Evolutionary conservation across 2,797 vertebrate species (phyloP), one percentile per base, ranked within the genome.

Genomic region (Trematomus bernacchii): DNA sequence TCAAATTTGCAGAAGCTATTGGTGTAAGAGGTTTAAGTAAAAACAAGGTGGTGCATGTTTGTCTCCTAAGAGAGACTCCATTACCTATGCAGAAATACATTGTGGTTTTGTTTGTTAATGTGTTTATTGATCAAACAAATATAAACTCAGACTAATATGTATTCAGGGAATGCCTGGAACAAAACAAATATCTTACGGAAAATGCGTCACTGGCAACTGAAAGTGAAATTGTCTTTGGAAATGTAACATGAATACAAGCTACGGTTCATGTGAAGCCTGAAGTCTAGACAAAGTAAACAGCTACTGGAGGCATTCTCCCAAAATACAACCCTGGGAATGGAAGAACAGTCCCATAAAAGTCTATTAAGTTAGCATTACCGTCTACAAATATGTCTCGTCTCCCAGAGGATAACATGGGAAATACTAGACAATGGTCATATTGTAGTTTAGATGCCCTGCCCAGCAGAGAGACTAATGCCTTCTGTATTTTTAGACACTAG

Each of bases 401-500:
- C 80, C 84, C 76, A 54, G 44, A 65, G 76, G 83, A 77, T 6
- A n/a, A 13, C 21, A 58, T 61, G 63, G 79, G 84, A 87, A 86
- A 84, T 10, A 48, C 19, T n/a, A 83, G 58, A 88, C 85, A 86
- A 89, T 88, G 66, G 58, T 70, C 61, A 81, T 76, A 87, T 68
- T 79, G 76, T 63, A 14, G 54, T 71, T 73, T 58, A 18, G 60
- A 76, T 27, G 76, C 80, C 77, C 68, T 58, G 68, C 86, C 83
- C 76, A 30, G 72, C 50, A 60, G 16, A 44, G n/a, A 78, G 48
- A 85, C 81, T 70, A 88, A 87, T 72, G 62, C 55, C 13, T 6
- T 64, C 63, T 84, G 87, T 91, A 90, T 87, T 90, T 91, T 84
- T 84, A 83, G 87, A 64, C 67, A 66, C 66, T 67, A 76, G 50